Percentiles rank a stretch among this genome's conserved stretches.
These are phyloP conservation scores for Donacobius atricapilla DNA, from an alignment of 2,113 vertebrate species.

Conservation along the genomic window DNA sequence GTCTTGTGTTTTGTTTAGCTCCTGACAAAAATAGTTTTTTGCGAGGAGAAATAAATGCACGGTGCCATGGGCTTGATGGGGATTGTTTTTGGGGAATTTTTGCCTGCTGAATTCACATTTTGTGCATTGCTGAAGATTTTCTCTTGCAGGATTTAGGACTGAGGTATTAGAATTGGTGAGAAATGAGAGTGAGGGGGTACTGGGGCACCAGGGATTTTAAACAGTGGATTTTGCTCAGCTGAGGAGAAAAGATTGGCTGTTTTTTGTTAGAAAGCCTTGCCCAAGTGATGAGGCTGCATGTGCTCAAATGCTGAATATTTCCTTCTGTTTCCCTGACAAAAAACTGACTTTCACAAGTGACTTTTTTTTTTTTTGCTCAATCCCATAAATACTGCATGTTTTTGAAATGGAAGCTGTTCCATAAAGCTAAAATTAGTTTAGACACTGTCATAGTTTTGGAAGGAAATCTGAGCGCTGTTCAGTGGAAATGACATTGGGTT, in stretches of 20 bases:
- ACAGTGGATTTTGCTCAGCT: not conserved
- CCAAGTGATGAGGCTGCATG: not conserved
- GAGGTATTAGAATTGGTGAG: not conserved
- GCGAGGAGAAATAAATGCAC: not conserved
- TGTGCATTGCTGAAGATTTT: not conserved
- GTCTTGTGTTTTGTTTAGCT: conserved; percentile 12
- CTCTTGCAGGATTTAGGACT: conserved; percentile 7
- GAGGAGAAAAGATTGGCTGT: conserved; percentile 1
- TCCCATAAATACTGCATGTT: not conserved
- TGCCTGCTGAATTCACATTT: conserved; percentile 21
- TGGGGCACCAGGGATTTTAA: not conserved
- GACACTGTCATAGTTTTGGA: not conserved
- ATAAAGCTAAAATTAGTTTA: conserved; percentile 39
- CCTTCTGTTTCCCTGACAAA: not conserved
- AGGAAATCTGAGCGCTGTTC: not conserved
- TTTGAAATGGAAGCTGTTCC: not conserved
- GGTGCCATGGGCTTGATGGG: not conserved
- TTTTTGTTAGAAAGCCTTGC: not conserved
- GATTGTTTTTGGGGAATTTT: not conserved
- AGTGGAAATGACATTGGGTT: conserved; percentile 7
- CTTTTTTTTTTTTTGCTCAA: not conserved
- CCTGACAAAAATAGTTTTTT: not conserved
- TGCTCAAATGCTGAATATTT: not conserved
- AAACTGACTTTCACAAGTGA: not conserved
- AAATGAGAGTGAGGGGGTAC: not conserved